A percentile compares a stretch with the other conserved stretches of the same genome.
Conservation (phyloP, 2,113 vertebrate species). For the Datnioides undecimradiatus region DNA sequence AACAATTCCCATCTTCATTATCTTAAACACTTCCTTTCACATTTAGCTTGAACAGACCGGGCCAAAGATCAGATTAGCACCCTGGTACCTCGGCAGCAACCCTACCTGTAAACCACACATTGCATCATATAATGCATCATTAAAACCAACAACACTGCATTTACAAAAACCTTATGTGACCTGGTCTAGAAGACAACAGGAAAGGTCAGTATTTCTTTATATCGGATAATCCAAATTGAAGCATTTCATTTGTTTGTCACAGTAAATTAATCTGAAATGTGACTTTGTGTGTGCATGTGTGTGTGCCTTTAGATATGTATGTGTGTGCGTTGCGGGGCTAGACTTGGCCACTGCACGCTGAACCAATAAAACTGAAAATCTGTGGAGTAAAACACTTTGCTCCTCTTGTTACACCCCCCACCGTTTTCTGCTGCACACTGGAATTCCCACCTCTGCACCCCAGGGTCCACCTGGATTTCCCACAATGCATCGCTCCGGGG, state of each 20-base stretch:
- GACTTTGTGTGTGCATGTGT: background rate
- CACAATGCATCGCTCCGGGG: conserved; percentile 61
- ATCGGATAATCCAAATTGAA: background rate
- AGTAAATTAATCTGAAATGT: conserved; percentile 21
- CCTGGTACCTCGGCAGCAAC: background rate
- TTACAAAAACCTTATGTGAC: conserved; percentile 40
- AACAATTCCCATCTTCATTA: background rate
- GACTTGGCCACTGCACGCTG: conserved; percentile 77
- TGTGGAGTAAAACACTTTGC: conserved; percentile 87
- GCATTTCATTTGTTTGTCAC: conserved; percentile 1
- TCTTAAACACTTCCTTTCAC: background rate
- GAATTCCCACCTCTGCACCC: conserved; percentile 87
- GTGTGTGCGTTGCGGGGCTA: background rate
- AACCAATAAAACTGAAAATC: conserved; percentile 88
- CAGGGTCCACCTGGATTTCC: conserved; percentile 63
- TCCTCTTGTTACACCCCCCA: conserved; percentile 85
- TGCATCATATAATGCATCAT: conserved; percentile 6
- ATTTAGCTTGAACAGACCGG: background rate
- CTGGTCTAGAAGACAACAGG: too few relatives aligned
- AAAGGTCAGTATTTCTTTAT: background rate
- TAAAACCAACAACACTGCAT: conserved; percentile 32
- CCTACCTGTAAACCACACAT: conserved; percentile 15
- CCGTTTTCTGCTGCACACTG: conserved; percentile 81
- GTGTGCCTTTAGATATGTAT: conserved; percentile 28
- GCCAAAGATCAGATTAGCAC: conserved; percentile 8